Conservation (phyloP, 2,113 vertebrate species). For the Sisor rabdophorus region DNA sequence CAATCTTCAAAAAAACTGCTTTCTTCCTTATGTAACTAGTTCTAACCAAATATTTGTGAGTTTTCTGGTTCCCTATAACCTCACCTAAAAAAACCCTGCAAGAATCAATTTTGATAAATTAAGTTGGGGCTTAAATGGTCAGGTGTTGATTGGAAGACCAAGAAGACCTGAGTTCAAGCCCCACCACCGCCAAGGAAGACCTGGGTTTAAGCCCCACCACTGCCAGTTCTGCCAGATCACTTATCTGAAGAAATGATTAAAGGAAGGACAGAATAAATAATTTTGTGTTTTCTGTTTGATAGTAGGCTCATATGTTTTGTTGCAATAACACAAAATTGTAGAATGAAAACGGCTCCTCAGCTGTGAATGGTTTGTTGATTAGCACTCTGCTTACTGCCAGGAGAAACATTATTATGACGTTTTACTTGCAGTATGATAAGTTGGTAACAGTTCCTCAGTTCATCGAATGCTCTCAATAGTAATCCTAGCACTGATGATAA, state of each 20-base stretch:
- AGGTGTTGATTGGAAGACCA: too few species aligned
- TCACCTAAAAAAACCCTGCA: too few species aligned
- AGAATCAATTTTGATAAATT: too few species aligned
- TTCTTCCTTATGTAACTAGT: too few species aligned
- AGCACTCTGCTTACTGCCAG: slow-evolving; percentile 18
- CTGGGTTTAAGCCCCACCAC: too few species aligned
- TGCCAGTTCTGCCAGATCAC: too few species aligned
- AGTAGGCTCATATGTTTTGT: slow-evolving; percentile 25
- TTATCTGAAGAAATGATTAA: not conserved
- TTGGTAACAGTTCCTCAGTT: not conserved
- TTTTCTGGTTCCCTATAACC: too few species aligned
- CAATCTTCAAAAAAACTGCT: too few species aligned
- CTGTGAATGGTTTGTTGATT: slow-evolving; percentile 37
- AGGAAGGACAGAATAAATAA: not conserved
- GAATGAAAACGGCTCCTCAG: slow-evolving; percentile 15
- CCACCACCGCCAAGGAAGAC: too few species aligned
- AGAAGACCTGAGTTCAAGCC: too few species aligned
- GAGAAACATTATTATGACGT: slow-evolving; percentile 8
- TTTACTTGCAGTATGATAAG: not conserved
- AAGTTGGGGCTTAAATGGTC: too few species aligned
- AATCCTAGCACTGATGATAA: not conserved
- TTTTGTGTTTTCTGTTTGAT: not conserved
- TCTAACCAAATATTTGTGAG: too few species aligned
- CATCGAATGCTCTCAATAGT: not conserved
- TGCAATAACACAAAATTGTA: slow-evolving; percentile 16